Conservation (phyloP, 2,888 invertebrate species). For the Scelioninae gen. 1 region DNA sequence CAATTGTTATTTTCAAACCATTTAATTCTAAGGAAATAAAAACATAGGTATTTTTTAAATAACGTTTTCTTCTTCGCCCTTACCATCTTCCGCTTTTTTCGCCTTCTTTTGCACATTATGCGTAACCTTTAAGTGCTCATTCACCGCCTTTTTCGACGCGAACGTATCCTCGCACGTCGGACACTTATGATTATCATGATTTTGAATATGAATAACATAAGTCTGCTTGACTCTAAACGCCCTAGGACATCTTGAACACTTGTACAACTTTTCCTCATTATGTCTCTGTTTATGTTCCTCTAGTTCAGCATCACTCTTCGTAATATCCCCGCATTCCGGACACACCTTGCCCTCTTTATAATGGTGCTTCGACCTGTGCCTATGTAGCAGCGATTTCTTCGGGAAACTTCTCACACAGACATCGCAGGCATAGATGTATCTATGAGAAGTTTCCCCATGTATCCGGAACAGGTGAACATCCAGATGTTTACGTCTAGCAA, state of each 20-base stretch:
- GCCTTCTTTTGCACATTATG: conserved; percentile 71
- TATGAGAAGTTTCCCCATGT: conserved; percentile 76
- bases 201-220: conserved; percentile 80
- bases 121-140: conserved; percentile 73
- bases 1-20: too few relatives aligned
- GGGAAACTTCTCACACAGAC: conserved; percentile 75
- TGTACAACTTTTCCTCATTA: conserved; percentile 77
- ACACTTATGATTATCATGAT: conserved; percentile 81
- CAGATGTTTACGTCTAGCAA: conserved; percentile 79
- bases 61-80: too few relatives aligned
- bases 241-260: conserved; percentile 79
- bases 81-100: conserved; percentile 70
- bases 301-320: conserved; percentile 74
- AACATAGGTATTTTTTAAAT: too few relatives aligned
- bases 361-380: conserved; percentile 79
- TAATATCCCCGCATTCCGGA: conserved; percentile 79
- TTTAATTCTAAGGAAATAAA: too few relatives aligned
- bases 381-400: conserved; percentile 76
- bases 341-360: conserved; percentile 79
- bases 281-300: conserved; percentile 77
- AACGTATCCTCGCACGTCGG: conserved; percentile 79
- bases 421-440: conserved; percentile 75
- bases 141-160: conserved; percentile 78
- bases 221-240: conserved; percentile 80
- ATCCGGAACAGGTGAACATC: conserved; percentile 79